Base-by-base conservation (phyloP, 2,888 invertebrate species). In the Caenorhabditis sp. region DNA sequence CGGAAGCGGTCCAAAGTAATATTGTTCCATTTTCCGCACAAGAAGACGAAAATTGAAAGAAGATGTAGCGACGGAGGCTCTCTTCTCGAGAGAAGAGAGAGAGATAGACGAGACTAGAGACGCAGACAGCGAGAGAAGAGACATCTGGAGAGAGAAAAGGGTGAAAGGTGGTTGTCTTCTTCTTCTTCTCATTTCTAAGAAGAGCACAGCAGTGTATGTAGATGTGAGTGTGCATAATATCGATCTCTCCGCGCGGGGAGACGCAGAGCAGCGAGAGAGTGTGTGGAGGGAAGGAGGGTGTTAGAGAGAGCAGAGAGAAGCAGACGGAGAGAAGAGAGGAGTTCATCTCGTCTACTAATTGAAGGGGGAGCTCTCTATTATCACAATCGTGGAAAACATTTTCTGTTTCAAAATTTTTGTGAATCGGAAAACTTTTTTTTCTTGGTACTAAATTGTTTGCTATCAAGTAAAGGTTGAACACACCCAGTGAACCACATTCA, bases 211-310 rank as follows among this genome's bases (percentile, higher is more conserved):
- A 49, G 16, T n/a, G 38, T 5, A 5, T 44, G n/a, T n/a, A 14
- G 14, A 16, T 10, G 44, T 14, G 44, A 14, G 26, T 66, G 74
- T 75, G 74, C 74, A 74, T 74, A 74, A 75, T 66, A 75, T 75
- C 47, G 74, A 75, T 75, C 49, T 28, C 31, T 28, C 47, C 51
- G 56, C 64, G 56, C 66, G 22, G 51, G 19, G 74, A 74, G 72
- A 61, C 72, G 72, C 72, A 72, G 72, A 72, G 47, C 22, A 31
- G 58, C 2, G 31, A 35, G 28, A 7, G 28, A 56, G 56, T 26
- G 28, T 14, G 28, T 14, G n/a, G 28, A 19, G 22, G 31, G 28
- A 38, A 59, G 35, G 35, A 59, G 22, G 59, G 22, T 2, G 35
- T 51, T 22, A 12, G 26, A 54, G 59, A 58, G 22, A 28, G 41